These are phyloP conservation scores for Petroica traversi DNA, from an alignment of 2,113 vertebrate species.

Conservation along the genomic window DNA sequence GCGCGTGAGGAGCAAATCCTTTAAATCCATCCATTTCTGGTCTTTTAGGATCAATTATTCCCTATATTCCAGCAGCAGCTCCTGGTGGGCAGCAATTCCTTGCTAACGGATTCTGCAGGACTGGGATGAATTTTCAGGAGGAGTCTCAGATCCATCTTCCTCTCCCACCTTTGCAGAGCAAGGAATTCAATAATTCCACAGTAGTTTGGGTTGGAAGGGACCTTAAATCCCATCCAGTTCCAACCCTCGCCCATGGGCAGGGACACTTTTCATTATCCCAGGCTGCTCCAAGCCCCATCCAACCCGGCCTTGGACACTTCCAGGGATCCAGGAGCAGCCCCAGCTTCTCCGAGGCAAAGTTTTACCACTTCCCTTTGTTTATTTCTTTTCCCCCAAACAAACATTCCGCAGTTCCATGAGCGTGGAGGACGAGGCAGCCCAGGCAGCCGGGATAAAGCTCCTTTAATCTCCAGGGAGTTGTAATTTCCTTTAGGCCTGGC, in stretches of 20 bases:
- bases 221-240: accelerated
- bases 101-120: accelerated
- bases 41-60: neutral
- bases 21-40: accelerated
- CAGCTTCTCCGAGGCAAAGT: accelerated
- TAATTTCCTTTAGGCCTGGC: neutral
- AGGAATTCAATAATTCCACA: neutral
- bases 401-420: neutral
- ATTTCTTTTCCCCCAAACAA: neutral
- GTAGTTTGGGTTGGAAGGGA: too few species aligned
- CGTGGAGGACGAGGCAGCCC: neutral
- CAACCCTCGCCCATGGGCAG: neutral
- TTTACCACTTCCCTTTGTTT: neutral
- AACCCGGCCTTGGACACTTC: accelerated
- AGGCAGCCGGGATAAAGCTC: neutral
- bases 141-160: neutral
- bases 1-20: neutral
- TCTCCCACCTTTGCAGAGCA: neutral
- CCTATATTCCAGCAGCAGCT: neutral
- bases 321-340: neutral
- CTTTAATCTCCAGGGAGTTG: constrained; percentile 9
- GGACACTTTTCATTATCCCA: neutral
- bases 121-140: neutral
- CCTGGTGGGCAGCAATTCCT: neutral
- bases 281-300: neutral